Evolutionary conservation across 2,797 vertebrate genomes (phyloP), one percentile per base, ranked within the genome.

Genomic region (Artibeus jamaicensis): DNA sequence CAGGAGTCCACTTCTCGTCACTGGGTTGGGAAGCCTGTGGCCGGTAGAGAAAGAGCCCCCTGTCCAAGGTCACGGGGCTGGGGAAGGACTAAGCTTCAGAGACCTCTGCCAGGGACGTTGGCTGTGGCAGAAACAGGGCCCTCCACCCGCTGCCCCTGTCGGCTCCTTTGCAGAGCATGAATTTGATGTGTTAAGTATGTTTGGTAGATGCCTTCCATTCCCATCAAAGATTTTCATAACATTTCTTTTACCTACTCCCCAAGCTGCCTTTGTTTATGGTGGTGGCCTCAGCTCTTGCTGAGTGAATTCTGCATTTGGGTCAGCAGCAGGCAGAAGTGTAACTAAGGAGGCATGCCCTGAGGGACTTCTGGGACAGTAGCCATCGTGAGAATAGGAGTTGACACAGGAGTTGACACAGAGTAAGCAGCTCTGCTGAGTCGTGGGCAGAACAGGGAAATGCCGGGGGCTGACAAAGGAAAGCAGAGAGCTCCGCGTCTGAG

Each of bases 261-360:
- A 34, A 82, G 94, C 62, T 71, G n/a, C 81, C 68, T 97, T 96
- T 96, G 85, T 95, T 92, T 92, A 74, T 5, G 48, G 90, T 6
- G 15, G 34, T 89, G 92, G 37, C 46, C 37, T 92, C 44, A 1
- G 59, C 77, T 85, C 32, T 92, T 42, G 19, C 53, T 93, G 22
- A 82, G 94, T 84, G 89, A 92, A 62, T 88, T 94, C 88, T 97
- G 92, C 93, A 74, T 81, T 93, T 95, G 96, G 39, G 57, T 92
- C 91, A 87, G 88, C 3, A 73, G 86, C 92, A 81, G 94, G 70
- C 79, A 59, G 94, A 82, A 81, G 86, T 68, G 74, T 85, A 81
- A 84, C 62, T 57, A 62, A 55, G 79, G 71, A 57, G 48, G 53
- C 37, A 37, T 42, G 19, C 70, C 21, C 11, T 67, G 14, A 71